Base-by-base conservation (phyloP, 1,140 invertebrate species). In the Drosophila saltans region DNA sequence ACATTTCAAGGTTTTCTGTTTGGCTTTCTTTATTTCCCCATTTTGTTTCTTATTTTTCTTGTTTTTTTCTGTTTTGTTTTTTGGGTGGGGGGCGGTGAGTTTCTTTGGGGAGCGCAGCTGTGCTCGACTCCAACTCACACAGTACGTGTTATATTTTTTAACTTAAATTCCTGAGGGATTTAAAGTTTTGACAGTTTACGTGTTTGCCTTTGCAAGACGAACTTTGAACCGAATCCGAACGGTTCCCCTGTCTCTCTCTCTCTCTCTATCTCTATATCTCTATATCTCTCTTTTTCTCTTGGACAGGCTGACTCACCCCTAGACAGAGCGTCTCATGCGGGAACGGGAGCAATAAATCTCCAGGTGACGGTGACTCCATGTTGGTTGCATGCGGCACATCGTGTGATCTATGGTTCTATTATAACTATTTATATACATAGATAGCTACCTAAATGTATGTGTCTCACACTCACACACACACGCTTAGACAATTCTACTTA, bases 101-200 rank as follows among this genome's bases (percentile, higher is more conserved):
- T 36, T 36, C 33, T 36, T 36, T 36, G 33, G 45, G 73, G 57
- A 62, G 67, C 75, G 70, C 84, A 89, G 85, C 84, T 89, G 84
- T 66, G 80, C 75, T 66, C 67, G 65, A 56, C 62, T 69, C 75
- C 75, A 43, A 21, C 43, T 45, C 43, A 24, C 45, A 52, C 73
- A 78, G 80, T 89, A 89, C 81, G 84, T 89, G 85, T 89, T 90
- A 83, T 89, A 89, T 90, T 89, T 89, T 85, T 89, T 90, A 89
- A 89, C 85, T 90, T 78, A 85, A 90, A 90, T 90, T 90, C 85
- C 85, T 79, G 69, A 60, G 85, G 85, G 85, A 90, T 81, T 90
- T 90, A 85, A 90, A 90, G 85, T 90, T 90, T 90, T 90, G 85
- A 90, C 85, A 90, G 85, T 85, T 90, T 90, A 90, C 84, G 84